Evolutionary conservation across 2,888 invertebrate genomes (phyloP).

Genomic region (Tolmerus cingulatus): DNA sequence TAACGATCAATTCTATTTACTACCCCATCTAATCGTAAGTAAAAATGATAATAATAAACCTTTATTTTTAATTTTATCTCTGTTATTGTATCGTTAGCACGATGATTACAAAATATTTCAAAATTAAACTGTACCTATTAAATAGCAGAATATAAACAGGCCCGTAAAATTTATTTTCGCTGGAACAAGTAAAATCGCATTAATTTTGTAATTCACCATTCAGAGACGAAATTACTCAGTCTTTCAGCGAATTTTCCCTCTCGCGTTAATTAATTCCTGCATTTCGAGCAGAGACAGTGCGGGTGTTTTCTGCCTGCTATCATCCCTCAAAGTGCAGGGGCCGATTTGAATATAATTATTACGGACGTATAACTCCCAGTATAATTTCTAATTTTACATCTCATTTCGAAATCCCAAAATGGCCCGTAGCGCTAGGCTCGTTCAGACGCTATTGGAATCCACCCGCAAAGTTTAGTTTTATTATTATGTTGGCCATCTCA

Average conservation of each 20-base stretch:
- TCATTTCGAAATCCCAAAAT: not conserved
- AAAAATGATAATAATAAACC: not conserved
- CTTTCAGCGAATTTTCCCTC: not conserved
- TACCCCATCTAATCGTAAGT: not conserved
- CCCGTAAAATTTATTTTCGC: not conserved
- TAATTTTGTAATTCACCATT: not conserved
- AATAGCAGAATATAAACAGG: not conserved
- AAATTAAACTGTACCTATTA: not conserved
- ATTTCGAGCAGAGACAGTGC: not conserved
- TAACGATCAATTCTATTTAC: not conserved
- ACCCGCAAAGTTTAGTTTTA: not conserved
- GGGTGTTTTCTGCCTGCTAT: not conserved
- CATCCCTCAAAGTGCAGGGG: not conserved
- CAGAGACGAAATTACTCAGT: not conserved
- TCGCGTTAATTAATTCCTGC: not conserved
- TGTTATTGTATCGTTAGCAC: not conserved
- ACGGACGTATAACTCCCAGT: not conserved
- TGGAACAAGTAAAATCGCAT: not conserved
- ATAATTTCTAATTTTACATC: not conserved
- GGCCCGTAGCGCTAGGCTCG: not conserved
- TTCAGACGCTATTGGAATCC: not conserved
- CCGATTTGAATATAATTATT: not conserved
- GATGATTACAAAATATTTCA: not conserved
- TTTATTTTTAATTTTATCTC: not conserved
- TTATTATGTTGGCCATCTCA: not conserved